Evolutionary conservation across 2,888 invertebrate species (phyloP).

Genomic region (Seladonia tumulorum): DNA sequence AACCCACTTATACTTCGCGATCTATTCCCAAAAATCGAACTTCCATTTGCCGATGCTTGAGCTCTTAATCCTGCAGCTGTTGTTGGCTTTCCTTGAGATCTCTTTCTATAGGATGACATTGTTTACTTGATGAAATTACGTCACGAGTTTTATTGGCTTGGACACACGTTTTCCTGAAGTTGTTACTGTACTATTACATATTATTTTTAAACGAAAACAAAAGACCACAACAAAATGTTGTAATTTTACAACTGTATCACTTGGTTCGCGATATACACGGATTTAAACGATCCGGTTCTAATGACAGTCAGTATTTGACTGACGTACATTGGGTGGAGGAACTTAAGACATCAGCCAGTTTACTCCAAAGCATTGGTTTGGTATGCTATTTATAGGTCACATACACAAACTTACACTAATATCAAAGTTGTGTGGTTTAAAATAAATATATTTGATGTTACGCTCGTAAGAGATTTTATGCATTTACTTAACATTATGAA

Average conservation of each 20-base stretch:
- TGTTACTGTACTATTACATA: slow-evolving; percentile 18
- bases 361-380: slow-evolving; percentile 74
- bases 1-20: slow-evolving; percentile 80
- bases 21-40: slow-evolving; percentile 82
- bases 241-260: slow-evolving; percentile 21
- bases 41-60: slow-evolving; percentile 83
- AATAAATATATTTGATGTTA: slow-evolving; percentile 57
- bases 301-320: slow-evolving; percentile 82
- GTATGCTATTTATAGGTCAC: slow-evolving; percentile 77
- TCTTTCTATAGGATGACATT: slow-evolving; percentile 82
- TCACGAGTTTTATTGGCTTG: slow-evolving; percentile 3
- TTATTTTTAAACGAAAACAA: background rate
- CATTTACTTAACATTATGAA: slow-evolving; percentile 29
- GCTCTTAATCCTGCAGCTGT: slow-evolving; percentile 83
- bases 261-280: slow-evolving; percentile 34
- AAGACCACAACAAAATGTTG: background rate
- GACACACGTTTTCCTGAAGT: background rate
- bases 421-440: slow-evolving; percentile 67
- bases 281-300: slow-evolving; percentile 51
- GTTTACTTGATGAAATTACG: slow-evolving; percentile 47
- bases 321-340: slow-evolving; percentile 75
- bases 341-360: slow-evolving; percentile 78
- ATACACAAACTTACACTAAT: slow-evolving; percentile 75
- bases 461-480: slow-evolving; percentile 35
- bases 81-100: slow-evolving; percentile 81